Evolutionary conservation across 2,113 vertebrate species (phyloP), one percentile per base, ranked within the genome.

Genomic region (Pleuronectes platessa): DNA sequence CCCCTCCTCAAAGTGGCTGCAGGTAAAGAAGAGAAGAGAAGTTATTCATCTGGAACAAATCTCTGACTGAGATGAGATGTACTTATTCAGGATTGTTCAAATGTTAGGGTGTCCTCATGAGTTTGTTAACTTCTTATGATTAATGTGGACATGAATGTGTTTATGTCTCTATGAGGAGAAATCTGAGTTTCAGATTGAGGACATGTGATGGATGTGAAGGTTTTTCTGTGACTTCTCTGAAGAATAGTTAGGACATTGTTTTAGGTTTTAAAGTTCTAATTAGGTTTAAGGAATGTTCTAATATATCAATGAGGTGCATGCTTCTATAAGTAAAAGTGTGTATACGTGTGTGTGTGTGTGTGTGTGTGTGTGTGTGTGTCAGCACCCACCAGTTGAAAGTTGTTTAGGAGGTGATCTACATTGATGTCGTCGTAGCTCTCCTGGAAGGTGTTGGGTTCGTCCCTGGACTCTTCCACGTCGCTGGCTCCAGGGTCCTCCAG

Each of bases 1-100:
- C 83, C 45, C 23, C 93, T 90, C 92, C 94, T 97, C 95, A 97
- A 88, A 95, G 95, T 68, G 94, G 94, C 98, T 99, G 93, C 76
- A 95, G 93, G 3, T 83, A 83, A 23, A 18, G 75, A 91, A 27
- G 83, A 61, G 18, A 63, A 4, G 5, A 68, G 2, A 2, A 14
- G 54, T 80, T 70, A 79, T 4, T 60, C 13, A 37, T 60, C 1
- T 0, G 37, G 62, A n/a, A 61, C 35, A 40, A n/a, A 1, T 24
- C 24, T 18, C 13, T 2, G 23, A 24, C 24, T 58, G 31, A 35
- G 31, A 35, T 3, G 2, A 51, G 14, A 51, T 51, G 1, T 20
- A 18, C 11, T 9, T 1, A 35, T 8, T 35, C 31, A 35, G 31
- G 31, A 9, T 5, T 27, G 27, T 27, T 27, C 27, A 5, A 27